Conservation (phyloP, 2,797 vertebrate species). For the Epinephelus awoara region DNA sequence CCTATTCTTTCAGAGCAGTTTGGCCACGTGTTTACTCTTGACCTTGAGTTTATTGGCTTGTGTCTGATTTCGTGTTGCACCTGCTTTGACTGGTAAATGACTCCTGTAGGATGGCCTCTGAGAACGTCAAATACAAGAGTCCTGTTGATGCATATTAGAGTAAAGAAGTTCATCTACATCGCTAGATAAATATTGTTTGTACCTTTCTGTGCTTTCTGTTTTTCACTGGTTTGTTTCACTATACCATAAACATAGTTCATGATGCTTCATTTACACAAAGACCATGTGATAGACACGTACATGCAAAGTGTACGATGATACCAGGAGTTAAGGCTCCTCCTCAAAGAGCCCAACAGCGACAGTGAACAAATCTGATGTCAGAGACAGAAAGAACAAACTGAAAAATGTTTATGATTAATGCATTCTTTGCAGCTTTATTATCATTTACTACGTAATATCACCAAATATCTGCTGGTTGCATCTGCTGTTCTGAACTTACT, state of each 20-base stretch:
- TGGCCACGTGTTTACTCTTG: slow-evolving; percentile 32
- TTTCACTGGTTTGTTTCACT: slow-evolving; percentile 26
- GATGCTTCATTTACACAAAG: slow-evolving; percentile 26
- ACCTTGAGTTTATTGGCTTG: slow-evolving; percentile 43
- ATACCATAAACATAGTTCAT: neutral
- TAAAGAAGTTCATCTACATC: neutral
- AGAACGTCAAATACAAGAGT: slow-evolving; percentile 15
- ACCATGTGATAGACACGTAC: neutral
- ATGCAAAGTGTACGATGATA: slow-evolving; percentile 39
- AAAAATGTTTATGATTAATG: neutral
- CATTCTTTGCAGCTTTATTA: neutral
- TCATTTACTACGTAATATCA: neutral
- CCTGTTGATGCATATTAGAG: neutral
- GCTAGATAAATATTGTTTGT: neutral
- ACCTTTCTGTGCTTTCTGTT: neutral
- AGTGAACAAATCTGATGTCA: neutral
- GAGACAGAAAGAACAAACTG: neutral
- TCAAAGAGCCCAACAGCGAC: neutral
- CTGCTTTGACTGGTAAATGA: slow-evolving; percentile 54
- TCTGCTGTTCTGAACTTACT: neutral
- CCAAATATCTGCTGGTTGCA: neutral
- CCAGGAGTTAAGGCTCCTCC: neutral
- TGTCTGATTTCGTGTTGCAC: slow-evolving; percentile 12
- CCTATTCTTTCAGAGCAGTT: slow-evolving; percentile 26
- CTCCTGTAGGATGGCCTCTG: neutral